Evolutionary conservation across 1,140 invertebrate genomes (phyloP).

Genomic region (Contarinia nasturtii): DNA sequence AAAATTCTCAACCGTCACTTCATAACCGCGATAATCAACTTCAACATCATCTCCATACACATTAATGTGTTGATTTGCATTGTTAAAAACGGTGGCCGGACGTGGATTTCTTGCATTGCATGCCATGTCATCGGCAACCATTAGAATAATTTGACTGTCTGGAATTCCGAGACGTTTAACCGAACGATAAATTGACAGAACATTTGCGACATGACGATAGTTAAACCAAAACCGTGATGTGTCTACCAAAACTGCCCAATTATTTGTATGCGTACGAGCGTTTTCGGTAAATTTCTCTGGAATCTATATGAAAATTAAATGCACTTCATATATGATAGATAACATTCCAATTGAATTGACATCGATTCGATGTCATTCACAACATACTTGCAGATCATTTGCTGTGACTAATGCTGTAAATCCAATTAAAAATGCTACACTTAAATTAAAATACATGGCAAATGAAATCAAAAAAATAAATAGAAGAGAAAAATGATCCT

Average conservation of each 20-base stretch:
- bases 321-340: neutral
- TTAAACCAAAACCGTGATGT: constrained; percentile 99
- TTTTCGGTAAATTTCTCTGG: constrained; percentile 26
- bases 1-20: constrained; percentile 98
- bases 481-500: too few relatives aligned
- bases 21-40: constrained; percentile 97
- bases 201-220: constrained; percentile 97
- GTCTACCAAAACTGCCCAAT: constrained; percentile 97
- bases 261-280: constrained; percentile 73
- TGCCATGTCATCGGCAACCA: constrained; percentile 99
- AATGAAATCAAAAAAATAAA: too few relatives aligned
- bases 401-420: too few relatives aligned
- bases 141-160: constrained; percentile 90
- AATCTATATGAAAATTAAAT: constrained; percentile 13
- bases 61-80: constrained; percentile 94
- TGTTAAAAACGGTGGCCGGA: constrained; percentile 96
- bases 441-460: too few relatives aligned
- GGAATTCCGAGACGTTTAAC: constrained; percentile 95
- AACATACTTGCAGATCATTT: too few relatives aligned
- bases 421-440: too few relatives aligned
- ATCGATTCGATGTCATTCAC: too few relatives aligned
- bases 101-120: constrained; percentile 95
- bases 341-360: neutral
- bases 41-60: constrained; percentile 99
- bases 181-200: constrained; percentile 92